These are phyloP conservation scores for Eristalis intricaria DNA, from an alignment of 2,888 invertebrate species.

Conservation along the genomic window DNA sequence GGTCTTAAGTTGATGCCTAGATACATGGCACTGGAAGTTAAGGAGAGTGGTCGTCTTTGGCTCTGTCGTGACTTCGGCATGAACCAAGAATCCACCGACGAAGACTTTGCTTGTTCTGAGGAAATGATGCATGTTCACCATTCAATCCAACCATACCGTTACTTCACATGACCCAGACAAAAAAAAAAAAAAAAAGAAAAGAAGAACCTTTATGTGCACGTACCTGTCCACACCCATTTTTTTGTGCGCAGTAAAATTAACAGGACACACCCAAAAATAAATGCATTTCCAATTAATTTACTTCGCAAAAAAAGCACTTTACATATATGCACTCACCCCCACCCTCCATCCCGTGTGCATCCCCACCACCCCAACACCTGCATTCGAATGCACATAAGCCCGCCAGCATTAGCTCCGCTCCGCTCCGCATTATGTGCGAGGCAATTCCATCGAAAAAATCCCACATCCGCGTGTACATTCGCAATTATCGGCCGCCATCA, in stretches of 20 bases:
- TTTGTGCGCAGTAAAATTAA: conserved; percentile 14
- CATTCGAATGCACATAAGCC: not conserved
- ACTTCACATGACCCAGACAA: not conserved
- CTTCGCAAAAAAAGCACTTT: not conserved
- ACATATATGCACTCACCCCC: conserved; percentile 41
- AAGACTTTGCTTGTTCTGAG: too few relatives aligned
- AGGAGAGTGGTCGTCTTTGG: too few relatives aligned
- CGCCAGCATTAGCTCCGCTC: conserved; percentile 37
- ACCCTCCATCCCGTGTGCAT: not conserved
- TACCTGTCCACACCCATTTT: not conserved
- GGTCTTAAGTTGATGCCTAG: too few relatives aligned
- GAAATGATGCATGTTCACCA: too few relatives aligned
- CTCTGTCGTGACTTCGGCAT: too few relatives aligned
- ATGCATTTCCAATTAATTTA: conserved; percentile 49
- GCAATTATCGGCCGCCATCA: conserved; percentile 56
- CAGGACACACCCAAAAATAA: conserved; percentile 49
- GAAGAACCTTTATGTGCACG: not conserved
- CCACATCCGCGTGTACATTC: conserved; percentile 52
- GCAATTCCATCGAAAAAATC: not conserved
- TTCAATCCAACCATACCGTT: not conserved
- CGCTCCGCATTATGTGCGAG: conserved; percentile 13
- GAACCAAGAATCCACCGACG: too few relatives aligned
- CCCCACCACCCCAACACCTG: not conserved
- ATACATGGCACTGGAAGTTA: too few relatives aligned
- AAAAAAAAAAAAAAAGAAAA: not conserved